phyloP scores from a whole-genome alignment of 2,113 vertebrate species.

The Craseonycteris thonglongyai region DNA sequence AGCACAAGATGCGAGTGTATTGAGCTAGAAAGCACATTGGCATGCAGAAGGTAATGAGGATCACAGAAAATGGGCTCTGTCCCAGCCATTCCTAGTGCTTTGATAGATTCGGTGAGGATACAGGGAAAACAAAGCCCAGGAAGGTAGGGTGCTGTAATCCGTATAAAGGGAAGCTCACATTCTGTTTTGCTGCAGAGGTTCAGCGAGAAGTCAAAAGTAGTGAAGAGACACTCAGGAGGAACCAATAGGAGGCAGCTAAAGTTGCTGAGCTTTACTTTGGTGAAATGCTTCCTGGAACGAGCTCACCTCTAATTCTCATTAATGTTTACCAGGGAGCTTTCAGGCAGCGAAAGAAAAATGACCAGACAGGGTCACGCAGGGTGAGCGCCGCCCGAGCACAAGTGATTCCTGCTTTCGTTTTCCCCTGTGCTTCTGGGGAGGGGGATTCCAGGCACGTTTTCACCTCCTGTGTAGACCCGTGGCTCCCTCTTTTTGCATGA shows the following conservation, averaged over 20 bases:
- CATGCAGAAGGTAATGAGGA: conserved; percentile 15
- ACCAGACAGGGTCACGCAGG: not conserved
- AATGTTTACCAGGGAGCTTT: not conserved
- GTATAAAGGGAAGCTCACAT: not conserved
- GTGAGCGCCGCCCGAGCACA: not conserved
- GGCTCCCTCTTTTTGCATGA: not conserved
- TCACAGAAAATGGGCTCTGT: not conserved
- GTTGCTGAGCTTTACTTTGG: not conserved
- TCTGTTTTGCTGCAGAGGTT: not conserved
- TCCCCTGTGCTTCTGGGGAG: not conserved
- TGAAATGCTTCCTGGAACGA: not conserved
- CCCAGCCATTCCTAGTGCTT: not conserved
- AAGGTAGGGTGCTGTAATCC: not conserved
- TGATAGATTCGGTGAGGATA: not conserved
- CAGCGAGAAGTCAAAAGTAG: not conserved
- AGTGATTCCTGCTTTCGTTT: not conserved
- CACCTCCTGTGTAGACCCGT: not conserved
- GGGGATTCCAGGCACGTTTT: not conserved
- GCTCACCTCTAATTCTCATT: not conserved
- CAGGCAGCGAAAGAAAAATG: not conserved
- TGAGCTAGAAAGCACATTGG: not conserved
- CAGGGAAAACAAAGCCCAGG: not conserved
- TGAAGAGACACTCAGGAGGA: not conserved
- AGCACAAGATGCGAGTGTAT: not conserved
- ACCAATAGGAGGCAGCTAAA: not conserved